Evolutionary conservation across 2,113 vertebrate genomes (phyloP), one percentile per base, ranked within the genome.

Genomic region (Cathartes aura): DNA sequence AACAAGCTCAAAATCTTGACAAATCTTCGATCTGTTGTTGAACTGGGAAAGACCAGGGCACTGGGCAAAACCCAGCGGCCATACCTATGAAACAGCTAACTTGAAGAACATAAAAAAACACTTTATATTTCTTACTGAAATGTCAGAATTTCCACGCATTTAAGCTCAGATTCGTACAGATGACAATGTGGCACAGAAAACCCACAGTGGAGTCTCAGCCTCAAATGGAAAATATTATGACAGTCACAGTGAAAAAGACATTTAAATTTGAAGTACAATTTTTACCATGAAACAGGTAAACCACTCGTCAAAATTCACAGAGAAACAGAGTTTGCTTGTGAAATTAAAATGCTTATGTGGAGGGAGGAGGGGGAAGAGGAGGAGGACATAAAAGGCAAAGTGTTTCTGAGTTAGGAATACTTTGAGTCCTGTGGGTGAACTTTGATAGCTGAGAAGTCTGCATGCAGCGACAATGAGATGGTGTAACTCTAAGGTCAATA

Each of bases 221-320:
- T 97, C 96, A 87, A 95, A 75, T 95, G 94, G 92, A 97, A 97
- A 96, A 96, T 95, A 94, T 90, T 95, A 85, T 84, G 87, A 97
- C 90, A 94, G 92, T 91, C 91, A 93, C 92, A 92, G 66, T 26
- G 94, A 91, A 97, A 97, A 95, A 91, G 82, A 94, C 76, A 88
- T 93, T 97, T 91, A 82, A 85, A 90, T 95, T 84, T 87, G 42
- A 96, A 94, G 74, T 52, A 90, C 62, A 83, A 74, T 95, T 95
- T 94, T 95, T 89, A 90, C 87, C 95, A 66, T 83, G 78, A 97
- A 97, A 91, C 91, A 97, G 96, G 91, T 95, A 94, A 96, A 94
- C 89, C 82, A 53, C 87, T 90, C 1, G 2, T 60, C 1, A 0
- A 88, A 95, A 96, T 91, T 83, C 87, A 89, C 50, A 90, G 45